phyloP scores from a whole-genome alignment of 1,140 invertebrate genomes.

The Cydia strobilella region DNA sequence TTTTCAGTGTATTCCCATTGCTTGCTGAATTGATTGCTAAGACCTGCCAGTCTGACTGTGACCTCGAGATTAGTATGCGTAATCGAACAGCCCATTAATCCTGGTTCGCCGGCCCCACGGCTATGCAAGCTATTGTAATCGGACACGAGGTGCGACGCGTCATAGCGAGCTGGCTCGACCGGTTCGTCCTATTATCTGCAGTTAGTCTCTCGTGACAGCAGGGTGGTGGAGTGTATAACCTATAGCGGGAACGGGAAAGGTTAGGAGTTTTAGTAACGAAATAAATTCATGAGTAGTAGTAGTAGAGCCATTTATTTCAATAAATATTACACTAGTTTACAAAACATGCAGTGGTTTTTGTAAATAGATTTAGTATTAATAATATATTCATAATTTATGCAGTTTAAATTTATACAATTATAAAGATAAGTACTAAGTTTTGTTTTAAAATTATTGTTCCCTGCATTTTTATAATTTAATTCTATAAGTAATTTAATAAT shows the following conservation, averaged over 20 bases:
- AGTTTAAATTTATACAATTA: no score
- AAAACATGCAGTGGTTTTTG: no score
- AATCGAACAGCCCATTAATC: background rate
- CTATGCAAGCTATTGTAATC: background rate
- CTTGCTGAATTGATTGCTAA: background rate
- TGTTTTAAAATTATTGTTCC: no score
- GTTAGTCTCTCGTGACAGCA: constrained; percentile 52
- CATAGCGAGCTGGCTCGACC: constrained; percentile 51
- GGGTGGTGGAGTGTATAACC: constrained; percentile 48
- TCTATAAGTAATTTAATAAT: no score
- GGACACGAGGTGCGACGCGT: constrained; percentile 43
- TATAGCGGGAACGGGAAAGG: constrained; percentile 22
- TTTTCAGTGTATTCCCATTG: constrained; percentile 15
- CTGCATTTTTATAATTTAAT: no score
- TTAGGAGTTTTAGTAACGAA: background rate
- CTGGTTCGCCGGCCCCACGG: no score
- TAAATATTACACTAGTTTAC: no score
- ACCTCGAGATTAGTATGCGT: background rate
- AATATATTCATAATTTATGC: no score
- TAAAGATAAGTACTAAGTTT: no score
- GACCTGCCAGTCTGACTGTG: no score
- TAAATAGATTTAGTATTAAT: no score
- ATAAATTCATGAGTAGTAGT: background rate
- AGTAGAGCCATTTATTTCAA: no score
- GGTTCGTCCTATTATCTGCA: constrained; percentile 59